Base-by-base conservation (phyloP, 2,113 vertebrate genomes). In the Meriones unguiculatus region DNA sequence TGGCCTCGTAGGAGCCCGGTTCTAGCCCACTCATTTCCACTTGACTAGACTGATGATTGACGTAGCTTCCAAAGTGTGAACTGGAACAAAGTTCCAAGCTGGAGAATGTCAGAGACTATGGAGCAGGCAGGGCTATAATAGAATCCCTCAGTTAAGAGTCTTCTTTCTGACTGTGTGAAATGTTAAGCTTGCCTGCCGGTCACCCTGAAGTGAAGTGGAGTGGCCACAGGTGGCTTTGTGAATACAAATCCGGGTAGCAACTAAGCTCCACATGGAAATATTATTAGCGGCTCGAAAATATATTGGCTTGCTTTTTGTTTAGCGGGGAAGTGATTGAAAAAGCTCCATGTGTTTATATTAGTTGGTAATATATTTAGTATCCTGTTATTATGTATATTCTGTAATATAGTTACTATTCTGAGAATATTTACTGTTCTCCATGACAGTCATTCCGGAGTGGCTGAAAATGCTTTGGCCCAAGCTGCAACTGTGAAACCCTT, bases 341-440 rank as follows among this genome's bases (percentile, higher is more conserved):
- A 84, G 9, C 17, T 6, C 12, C 38, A 5, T 41, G 81, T 85
- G 13, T 57, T 73, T 64, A 72, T 81, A 52, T 59, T 67, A 86
- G 67, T 69, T 95, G 87, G 91, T 20, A 76, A 41, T 82, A 75
- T 69, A 18, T 76, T 81, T 85, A 75, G 72, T 12, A 93, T 46
- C 46, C 46, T 46, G 46, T 46, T 46, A 5, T 46, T 46, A 46
- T 46, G 46, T 46, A 46, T 46, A 46, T 46, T 46, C 46, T 5
- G 5, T 46, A 46, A 46, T 46, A 46, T 46, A 46, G 46, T 46
- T 46, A 46, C 46, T 46, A 46, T 46, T 46, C 46, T 57, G 57
- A 57, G 57, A 57, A 15, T 57, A 57, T 57, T 57, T 57, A 57
- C 57, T 57, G 11, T 57, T 57, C 81, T 50, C 30, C 10, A 38